Base-by-base conservation (phyloP, 2,797 vertebrate species). In the Anolis apletophallus region DNA sequence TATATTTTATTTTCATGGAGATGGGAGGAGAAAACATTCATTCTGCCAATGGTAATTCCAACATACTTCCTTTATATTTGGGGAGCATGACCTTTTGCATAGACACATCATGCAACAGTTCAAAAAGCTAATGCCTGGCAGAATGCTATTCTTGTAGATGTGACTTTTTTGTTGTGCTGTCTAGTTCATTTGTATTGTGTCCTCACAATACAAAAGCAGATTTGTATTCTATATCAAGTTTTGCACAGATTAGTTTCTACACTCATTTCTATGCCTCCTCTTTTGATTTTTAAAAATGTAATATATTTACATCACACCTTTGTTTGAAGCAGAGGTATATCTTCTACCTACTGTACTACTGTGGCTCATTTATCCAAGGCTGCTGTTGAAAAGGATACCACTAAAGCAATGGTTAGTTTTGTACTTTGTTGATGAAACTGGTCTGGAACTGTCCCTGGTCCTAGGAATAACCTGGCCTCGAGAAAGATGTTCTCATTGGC, bases 1-100 rank as follows among this genome's bases (percentile, higher is more conserved):
- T 95, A 95, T 96, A 93, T 96, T 96, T 96, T 95, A 95, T 97
- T 96, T 96, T 97, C 96, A 96, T 95, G 88, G 85, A 96, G 96
- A 96, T 97, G 95, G 94, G 94, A 95, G 88, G 94, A 72, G 67
- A 64, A 68, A n/a, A 71, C 73, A 83, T 78, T 61, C 61, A 21
- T 69, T 36, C 95, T 94, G 94, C 95, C 96, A 95, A 95, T 90
- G 87, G 94, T 94, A 96, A 95, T 96, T 96, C 94, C 93, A 94
- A 90, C 95, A 90, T 93, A 91, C 91, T 95, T 93, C 93, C 91
- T 86, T 96, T 95, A 82, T 87, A 88, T 88, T 91, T 34, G 85
- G 93, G 94, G 87, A 40, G 85, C 91, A 90, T 94, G 93, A 96
- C 88, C 91, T 95, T 94, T 94, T 90, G 89, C 85, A 93, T 71